Conservation (phyloP, 2,113 vertebrate genomes). For the Canis aureus region DNA sequence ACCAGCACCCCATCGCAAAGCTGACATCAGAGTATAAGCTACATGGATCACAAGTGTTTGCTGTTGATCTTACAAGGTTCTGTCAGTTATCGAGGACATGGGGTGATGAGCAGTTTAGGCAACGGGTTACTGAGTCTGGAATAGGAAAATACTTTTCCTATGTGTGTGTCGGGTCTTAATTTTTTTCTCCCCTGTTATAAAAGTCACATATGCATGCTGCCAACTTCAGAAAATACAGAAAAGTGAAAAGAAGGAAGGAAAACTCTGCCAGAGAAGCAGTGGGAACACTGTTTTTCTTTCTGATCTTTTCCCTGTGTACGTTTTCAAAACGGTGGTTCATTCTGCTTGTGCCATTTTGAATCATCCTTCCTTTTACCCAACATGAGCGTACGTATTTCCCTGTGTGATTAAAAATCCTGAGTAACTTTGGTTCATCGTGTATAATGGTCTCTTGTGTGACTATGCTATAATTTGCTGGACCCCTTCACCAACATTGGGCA, state of each 20-base stretch:
- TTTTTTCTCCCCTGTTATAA: not conserved
- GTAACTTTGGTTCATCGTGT: not conserved
- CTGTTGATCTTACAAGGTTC: not conserved
- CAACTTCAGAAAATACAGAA: not conserved
- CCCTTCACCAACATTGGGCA: not conserved
- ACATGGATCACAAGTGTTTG: fast-evolving
- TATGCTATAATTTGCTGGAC: not conserved
- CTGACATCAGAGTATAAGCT: not conserved
- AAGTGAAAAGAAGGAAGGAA: fast-evolving
- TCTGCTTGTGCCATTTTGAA: not conserved
- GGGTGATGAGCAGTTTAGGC: not conserved
- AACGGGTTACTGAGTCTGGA: not conserved
- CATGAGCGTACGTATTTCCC: fast-evolving
- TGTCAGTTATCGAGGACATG: not conserved
- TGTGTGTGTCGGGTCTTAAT: not conserved
- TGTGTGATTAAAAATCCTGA: not conserved
- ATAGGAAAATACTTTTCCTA: not conserved
- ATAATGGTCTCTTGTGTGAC: not conserved
- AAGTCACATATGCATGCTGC: not conserved
- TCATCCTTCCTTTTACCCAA: not conserved
- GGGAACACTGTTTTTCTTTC: not conserved
- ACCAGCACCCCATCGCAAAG: not conserved
- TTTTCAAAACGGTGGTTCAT: not conserved
- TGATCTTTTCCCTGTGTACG: not conserved
- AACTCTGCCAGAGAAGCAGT: not conserved